A percentile compares a stretch with the other conserved stretches of the same genome.
phyloP scores from a whole-genome alignment of 2,888 invertebrate genomes.

The Caenorhabditis sp. region DNA sequence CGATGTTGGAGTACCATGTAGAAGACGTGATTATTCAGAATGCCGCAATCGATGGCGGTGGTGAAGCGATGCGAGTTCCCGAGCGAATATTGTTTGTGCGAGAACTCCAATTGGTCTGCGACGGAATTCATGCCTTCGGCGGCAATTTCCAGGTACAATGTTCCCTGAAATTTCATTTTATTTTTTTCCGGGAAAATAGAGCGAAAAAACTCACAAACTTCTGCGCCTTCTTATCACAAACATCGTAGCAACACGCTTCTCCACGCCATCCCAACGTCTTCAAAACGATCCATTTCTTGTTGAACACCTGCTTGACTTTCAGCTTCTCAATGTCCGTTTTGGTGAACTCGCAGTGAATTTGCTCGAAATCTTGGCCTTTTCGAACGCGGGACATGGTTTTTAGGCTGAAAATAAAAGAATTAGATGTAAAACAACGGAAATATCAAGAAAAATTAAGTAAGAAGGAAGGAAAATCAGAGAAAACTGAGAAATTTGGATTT shows the following conservation, averaged over 20 bases:
- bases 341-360: background rate
- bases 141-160: constrained; percentile 36
- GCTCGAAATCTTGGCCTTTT: constrained; percentile 42
- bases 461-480: background rate
- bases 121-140: constrained; percentile 18
- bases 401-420: no score
- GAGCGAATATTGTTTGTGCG: constrained; percentile 22
- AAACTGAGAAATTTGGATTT: background rate
- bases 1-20: constrained; percentile 46
- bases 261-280: constrained; percentile 31
- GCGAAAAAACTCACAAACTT: constrained; percentile 37
- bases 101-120: constrained; percentile 23
- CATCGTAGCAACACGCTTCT: constrained; percentile 20
- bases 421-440: no score
- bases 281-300: constrained; percentile 56
- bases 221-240: constrained; percentile 31
- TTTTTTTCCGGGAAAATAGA: background rate
- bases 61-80: constrained; percentile 50
- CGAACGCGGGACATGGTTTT: background rate
- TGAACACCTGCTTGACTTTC: constrained; percentile 30
- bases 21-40: constrained; percentile 41
- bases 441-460: background rate
- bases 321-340: constrained; percentile 4
- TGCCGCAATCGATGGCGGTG: constrained; percentile 20
- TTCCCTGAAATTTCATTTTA: constrained; percentile 34